These are phyloP conservation scores for Dolichopus griseipennis DNA, from an alignment of 2,888 invertebrate genomes.

Conservation along the genomic window DNA sequence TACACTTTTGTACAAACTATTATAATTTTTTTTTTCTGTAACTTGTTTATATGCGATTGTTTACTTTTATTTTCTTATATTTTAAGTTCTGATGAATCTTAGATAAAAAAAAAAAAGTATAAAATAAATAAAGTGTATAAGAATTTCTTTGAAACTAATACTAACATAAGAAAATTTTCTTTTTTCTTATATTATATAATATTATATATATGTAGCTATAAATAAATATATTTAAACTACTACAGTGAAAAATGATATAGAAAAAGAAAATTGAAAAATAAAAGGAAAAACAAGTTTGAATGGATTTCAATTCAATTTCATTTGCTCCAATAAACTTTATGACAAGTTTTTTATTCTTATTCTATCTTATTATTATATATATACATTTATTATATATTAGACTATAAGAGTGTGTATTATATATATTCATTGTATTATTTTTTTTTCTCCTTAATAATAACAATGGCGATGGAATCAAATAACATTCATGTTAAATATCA, in stretches of 20 bases:
- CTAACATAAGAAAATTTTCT: no score
- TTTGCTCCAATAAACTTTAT: slow-evolving; percentile 2
- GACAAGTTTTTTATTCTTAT: neutral
- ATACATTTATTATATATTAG: no score
- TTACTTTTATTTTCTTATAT: neutral
- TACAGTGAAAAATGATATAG: no score
- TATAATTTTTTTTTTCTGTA: neutral
- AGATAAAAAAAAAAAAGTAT: no score
- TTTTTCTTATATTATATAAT: no score
- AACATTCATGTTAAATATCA: slow-evolving; percentile 1
- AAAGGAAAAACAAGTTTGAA: neutral
- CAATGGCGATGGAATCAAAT: slow-evolving; percentile 4
- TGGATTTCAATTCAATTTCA: neutral
- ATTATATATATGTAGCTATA: no score
- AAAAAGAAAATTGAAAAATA: neutral
- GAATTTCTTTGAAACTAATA: no score
- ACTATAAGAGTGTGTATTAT: no score
- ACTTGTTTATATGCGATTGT: neutral
- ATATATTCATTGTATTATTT: no score
- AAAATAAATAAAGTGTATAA: no score
- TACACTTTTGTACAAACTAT: neutral
- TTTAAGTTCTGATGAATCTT: neutral
- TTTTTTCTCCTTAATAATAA: neutral
- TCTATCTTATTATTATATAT: no score
- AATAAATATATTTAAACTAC: no score